Evolutionary conservation across 2,888 invertebrate genomes (phyloP).

Genomic region (Tipula confusa): DNA sequence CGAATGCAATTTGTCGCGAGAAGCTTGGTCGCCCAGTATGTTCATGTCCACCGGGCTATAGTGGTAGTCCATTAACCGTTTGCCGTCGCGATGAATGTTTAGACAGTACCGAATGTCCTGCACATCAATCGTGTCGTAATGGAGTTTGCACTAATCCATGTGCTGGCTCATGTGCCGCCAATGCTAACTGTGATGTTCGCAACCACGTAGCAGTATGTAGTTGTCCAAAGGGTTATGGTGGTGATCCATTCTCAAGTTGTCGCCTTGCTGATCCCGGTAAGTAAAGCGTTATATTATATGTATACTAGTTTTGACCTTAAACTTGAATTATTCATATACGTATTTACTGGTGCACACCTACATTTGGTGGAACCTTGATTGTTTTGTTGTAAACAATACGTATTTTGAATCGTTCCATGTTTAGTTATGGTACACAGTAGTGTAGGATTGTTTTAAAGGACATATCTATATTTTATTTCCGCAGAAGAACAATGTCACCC

Average conservation of each 20-base stretch:
- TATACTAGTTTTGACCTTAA: slow-evolving; percentile 36
- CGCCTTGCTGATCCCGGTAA: slow-evolving; percentile 70
- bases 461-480: neutral
- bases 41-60: slow-evolving; percentile 72
- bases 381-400: slow-evolving; percentile 26
- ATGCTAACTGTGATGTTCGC: slow-evolving; percentile 71
- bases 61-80: slow-evolving; percentile 70
- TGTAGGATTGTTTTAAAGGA: neutral
- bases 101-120: slow-evolving; percentile 69
- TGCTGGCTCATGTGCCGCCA: slow-evolving; percentile 66
- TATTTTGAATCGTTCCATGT: neutral
- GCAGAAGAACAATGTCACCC: slow-evolving; percentile 78
- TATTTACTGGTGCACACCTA: neutral
- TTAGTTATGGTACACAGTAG: neutral
- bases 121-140: slow-evolving; percentile 66
- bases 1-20: slow-evolving; percentile 62
- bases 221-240: slow-evolving; percentile 72
- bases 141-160: slow-evolving; percentile 78
- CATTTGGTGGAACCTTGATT: neutral
- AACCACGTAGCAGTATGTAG: slow-evolving; percentile 75
- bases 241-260: slow-evolving; percentile 71
- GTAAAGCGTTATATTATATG: slow-evolving; percentile 36
- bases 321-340: slow-evolving; percentile 30
- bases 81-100: slow-evolving; percentile 72
- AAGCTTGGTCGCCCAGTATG: slow-evolving; percentile 69